Percentiles rank a stretch among this genome's conserved stretches.
Conservation (phyloP, 2,888 invertebrate species). For the Syrista parreyssii region DNA sequence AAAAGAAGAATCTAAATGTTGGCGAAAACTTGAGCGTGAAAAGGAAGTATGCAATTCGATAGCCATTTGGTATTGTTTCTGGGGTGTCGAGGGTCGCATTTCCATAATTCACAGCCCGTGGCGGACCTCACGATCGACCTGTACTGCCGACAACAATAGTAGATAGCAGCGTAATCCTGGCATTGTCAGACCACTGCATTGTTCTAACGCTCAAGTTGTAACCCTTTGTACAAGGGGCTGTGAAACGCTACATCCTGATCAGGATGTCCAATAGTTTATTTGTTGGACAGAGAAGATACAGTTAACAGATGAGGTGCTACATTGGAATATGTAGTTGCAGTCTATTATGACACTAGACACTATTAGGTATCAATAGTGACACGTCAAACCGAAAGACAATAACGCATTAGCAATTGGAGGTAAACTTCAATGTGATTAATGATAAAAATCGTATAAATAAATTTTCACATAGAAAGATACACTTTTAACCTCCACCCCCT, state of each 20-base stretch:
- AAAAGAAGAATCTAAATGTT: neutral
- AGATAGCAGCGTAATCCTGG: neutral
- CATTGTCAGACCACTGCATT: neutral
- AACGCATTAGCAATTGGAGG: too few species aligned
- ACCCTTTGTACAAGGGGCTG: neutral
- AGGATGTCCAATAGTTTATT: too few species aligned
- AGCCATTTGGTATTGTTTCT: neutral
- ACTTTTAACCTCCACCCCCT: too few species aligned
- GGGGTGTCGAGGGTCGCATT: neutral
- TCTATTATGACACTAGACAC: neutral
- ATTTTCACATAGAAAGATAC: too few species aligned
- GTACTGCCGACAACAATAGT: neutral
- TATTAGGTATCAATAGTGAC: neutral
- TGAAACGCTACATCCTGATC: neutral
- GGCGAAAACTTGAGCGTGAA: neutral
- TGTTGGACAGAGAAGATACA: too few species aligned
- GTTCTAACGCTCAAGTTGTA: constrained; percentile 2
- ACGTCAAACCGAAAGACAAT: too few species aligned
- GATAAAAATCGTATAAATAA: too few species aligned
- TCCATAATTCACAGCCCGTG: neutral
- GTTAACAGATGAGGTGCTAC: neutral
- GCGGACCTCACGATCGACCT: neutral
- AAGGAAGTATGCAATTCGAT: neutral
- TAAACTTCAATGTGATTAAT: too few species aligned
- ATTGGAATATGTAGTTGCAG: neutral